Base-by-base conservation (phyloP, 2,888 invertebrate species). In the Choreutis nemorana region DNA sequence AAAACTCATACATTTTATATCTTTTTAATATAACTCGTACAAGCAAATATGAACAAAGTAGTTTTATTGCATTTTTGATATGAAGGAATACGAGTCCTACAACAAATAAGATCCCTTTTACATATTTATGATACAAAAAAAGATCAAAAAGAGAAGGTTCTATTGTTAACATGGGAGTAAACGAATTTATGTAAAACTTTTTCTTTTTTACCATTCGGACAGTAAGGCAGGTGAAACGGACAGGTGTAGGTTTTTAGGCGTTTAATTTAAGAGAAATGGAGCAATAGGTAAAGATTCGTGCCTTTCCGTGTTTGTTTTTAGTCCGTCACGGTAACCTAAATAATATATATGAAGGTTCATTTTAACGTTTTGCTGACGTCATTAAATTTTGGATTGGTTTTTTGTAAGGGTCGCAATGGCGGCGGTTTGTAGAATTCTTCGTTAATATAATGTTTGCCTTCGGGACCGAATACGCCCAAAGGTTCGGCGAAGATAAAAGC, bases 281-380 rank as follows among this genome's bases (percentile, higher is more conserved):
- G 50, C 53, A 46, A 48, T 51, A 50, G 45, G 59, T 57, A 48
- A 49, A 64, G 60, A 64, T 58, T 53, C 54, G 53, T 55, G 52
- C 50, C 46, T 41, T 46, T 37, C 37, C 40, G 36, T 75, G 75
- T 75, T 75, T 77, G 78, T 78, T 77, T 71, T 57, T 64, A 55
- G 48, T 56, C 54, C 58, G 77, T 70, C 66, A 73, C 68, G 73
- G 65, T 63, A 37, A 48, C 44, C 43, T 47, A 54, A 52, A 68
- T 61, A 64, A 55, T 42, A 46, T 53, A 41, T 53, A 56, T 38
- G 33, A 31, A 36, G 43, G 51, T 53, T 45, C 43, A 50, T 52
- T 52, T 43, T 42, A 47, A 47, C 46, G 60, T 58, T 64, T 64
- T 56, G 72, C 75, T 68, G 61, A 77, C 75, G 68, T 77, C 75